Evolutionary conservation across 1,140 invertebrate genomes (phyloP), one percentile per base, ranked within the genome.

Genomic region (Holotrichia oblita): DNA sequence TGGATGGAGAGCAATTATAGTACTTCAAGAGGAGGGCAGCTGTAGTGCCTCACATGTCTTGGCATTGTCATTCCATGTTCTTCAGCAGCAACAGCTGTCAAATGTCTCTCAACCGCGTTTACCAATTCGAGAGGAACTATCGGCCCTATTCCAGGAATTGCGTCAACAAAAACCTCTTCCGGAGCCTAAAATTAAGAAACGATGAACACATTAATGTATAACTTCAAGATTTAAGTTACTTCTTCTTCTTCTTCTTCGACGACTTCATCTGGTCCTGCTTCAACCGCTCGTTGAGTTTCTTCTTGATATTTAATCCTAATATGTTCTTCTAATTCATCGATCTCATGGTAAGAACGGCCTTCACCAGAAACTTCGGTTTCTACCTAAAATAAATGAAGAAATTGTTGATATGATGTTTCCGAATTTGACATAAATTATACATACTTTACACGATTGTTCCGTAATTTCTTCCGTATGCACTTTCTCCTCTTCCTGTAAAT

Each of bases 21-120:
- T 20, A 81, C 79, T 77, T 91, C 90, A 64, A 92, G 81, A 0
- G 90, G 89, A 8, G 91, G 91, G 78, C 91, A 91, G 48, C 89
- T 83, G 77, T 89, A 90, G 81, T 91, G 90, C 4, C 89, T 83
- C 8, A 92, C 88, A 81, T 92, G 91, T 80, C 91, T 86, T 0
- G 91, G 90, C 90, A 91, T 91, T 17, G 91, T 87, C 84, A 90
- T 86, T 24, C 89, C 89, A 14, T 87, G 87, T 80, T 91, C 90
- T 4, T 87, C 84, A 48, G 86, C 86, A n/a, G 87, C 85, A 8
- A 88, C 87, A 8, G 89, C 86, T 14, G 85, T 79, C 59, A 90
- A 87, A 80, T 90, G 91, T 7, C 87, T 86, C 2, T 87, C 79
- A 40, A 91, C 87, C 6, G 88, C 87, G 1, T 84, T 80, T 0